Percentiles rank a stretch among this genome's conserved stretches.
Conservation (phyloP, 2,113 vertebrate species). For the Rostratula benghalensis region DNA sequence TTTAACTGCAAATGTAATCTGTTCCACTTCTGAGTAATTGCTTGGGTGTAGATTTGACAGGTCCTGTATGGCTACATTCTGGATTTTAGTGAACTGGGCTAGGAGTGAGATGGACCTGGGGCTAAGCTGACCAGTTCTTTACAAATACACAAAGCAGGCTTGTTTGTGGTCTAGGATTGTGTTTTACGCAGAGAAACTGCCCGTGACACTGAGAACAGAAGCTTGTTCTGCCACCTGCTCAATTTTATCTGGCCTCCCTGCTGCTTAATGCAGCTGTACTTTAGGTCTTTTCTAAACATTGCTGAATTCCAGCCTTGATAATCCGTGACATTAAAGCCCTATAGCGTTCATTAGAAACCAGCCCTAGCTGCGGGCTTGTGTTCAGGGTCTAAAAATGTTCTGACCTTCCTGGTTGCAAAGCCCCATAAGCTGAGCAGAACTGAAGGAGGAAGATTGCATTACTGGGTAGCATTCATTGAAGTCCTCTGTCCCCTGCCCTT, state of each 20-base stretch:
- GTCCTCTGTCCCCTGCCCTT: background rate
- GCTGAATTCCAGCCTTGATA: constrained; percentile 38
- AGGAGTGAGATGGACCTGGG: background rate
- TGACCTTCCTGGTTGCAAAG: background rate
- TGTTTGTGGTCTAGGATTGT: background rate
- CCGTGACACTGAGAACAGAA: background rate
- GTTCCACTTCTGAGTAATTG: background rate
- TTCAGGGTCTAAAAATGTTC: constrained; percentile 6
- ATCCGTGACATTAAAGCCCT: background rate
- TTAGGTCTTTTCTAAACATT: constrained; percentile 2
- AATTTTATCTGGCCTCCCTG: background rate
- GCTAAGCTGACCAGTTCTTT: background rate
- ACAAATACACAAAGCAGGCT: background rate
- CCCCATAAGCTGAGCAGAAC: background rate
- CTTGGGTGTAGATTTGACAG: background rate
- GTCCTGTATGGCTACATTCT: background rate
- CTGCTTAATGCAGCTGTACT: constrained; percentile 56
- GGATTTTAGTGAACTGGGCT: background rate
- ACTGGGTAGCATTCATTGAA: background rate
- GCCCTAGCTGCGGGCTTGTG: background rate
- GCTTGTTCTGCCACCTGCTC: constrained; percentile 5
- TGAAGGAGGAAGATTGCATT: background rate
- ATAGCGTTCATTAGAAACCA: background rate
- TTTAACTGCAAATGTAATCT: background rate
- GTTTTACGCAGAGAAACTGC: background rate